phyloP scores from a whole-genome alignment of 2,888 invertebrate species.

The Galeruca laticollis region DNA sequence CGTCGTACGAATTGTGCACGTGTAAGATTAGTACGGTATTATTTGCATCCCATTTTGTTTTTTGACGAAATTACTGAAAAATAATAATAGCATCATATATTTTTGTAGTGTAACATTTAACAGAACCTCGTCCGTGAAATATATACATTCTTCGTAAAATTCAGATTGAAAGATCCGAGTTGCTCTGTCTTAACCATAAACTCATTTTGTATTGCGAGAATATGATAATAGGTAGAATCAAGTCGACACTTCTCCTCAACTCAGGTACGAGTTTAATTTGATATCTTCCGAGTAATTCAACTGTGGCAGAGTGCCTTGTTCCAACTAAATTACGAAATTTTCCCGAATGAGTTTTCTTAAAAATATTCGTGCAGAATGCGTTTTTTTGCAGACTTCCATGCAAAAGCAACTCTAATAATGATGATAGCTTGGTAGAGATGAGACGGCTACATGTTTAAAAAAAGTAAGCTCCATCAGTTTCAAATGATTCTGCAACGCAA shows the following conservation, averaged over 20 bases:
- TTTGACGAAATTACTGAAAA: no score
- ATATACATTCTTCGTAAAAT: slow-evolving; percentile 3
- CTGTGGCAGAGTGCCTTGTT: slow-evolving; percentile 37
- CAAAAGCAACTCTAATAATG: slow-evolving; percentile 30
- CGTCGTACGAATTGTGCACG: no score
- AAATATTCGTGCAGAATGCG: slow-evolving; percentile 36
- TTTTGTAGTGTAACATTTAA: neutral
- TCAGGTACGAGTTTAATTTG: slow-evolving; percentile 41
- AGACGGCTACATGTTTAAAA: neutral
- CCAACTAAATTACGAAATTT: slow-evolving; percentile 38
- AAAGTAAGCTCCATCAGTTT: no score
- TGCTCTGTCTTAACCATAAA: slow-evolving; percentile 19
- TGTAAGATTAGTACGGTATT: no score
- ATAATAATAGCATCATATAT: neutral
- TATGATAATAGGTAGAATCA: slow-evolving; percentile 35
- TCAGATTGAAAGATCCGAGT: slow-evolving; percentile 26
- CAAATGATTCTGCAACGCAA: no score
- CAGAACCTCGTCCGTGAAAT: neutral
- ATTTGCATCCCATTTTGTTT: no score
- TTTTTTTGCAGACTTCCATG: slow-evolving; percentile 29
- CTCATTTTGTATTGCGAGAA: slow-evolving; percentile 22
- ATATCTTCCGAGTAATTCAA: slow-evolving; percentile 36
- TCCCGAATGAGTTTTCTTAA: slow-evolving; percentile 38
- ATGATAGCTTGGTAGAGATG: slow-evolving; percentile 36
- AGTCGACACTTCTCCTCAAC: slow-evolving; percentile 27